Percentiles rank a stretch among this genome's conserved stretches.
These are phyloP conservation scores for Dioctria linearis DNA, from an alignment of 2,888 invertebrate genomes.

Conservation along the genomic window DNA sequence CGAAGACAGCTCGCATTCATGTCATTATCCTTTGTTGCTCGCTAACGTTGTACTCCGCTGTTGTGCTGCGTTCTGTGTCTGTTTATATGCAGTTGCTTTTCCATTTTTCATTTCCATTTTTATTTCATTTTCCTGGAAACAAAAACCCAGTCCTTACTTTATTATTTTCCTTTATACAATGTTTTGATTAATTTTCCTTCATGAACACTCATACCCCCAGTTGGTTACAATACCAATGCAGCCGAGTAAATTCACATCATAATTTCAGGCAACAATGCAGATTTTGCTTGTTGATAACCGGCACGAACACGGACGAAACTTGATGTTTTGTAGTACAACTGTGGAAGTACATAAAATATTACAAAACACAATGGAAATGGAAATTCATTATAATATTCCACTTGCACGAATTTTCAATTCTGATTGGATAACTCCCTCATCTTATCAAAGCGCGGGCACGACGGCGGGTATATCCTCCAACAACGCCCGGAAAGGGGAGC, in stretches of 20 bases:
- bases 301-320: slow-evolving; percentile 38
- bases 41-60: slow-evolving; percentile 34
- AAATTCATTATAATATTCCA: slow-evolving; percentile 60
- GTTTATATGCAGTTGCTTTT: slow-evolving; percentile 48
- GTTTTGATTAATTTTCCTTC: slow-evolving; percentile 70
- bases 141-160: slow-evolving; percentile 63
- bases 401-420: slow-evolving; percentile 60
- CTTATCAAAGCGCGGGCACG: slow-evolving; percentile 51
- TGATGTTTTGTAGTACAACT: slow-evolving; percentile 18
- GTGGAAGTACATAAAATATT: slow-evolving; percentile 52
- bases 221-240: slow-evolving; percentile 51
- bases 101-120: slow-evolving; percentile 45
- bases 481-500: slow-evolving; percentile 29
- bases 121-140: slow-evolving; percentile 49
- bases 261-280: slow-evolving; percentile 50
- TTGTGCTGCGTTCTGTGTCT: slow-evolving; percentile 34
- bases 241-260: slow-evolving; percentile 48
- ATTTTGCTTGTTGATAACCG: slow-evolving; percentile 17
- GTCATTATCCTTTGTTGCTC: slow-evolving; percentile 54
- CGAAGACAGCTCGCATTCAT: slow-evolving; percentile 55
- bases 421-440: slow-evolving; percentile 60
- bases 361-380: slow-evolving; percentile 59
- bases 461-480: background rate
- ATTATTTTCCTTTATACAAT: slow-evolving; percentile 71
- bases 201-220: slow-evolving; percentile 55